Base-by-base conservation (phyloP, 1,140 invertebrate genomes). In the Calliopsis andreniformis region DNA sequence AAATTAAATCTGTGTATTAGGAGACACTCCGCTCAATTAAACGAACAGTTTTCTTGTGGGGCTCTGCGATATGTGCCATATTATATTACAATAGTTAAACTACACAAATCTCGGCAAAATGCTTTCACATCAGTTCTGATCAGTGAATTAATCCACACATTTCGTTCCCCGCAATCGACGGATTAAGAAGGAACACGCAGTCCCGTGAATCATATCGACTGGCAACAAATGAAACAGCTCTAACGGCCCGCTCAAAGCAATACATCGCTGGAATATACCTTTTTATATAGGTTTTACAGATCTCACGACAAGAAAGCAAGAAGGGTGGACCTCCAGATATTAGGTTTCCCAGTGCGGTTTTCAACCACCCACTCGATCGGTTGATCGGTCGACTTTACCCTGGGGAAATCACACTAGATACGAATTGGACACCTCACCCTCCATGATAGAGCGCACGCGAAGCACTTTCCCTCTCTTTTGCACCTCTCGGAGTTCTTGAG, bases 341-440 rank as follows among this genome's bases (percentile, higher is more conserved):
- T 90, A 91, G 90, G 89, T 91, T 91, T 91, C 90, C 89, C 89
- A 90, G 83, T 90, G 89, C 86, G 90, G 89, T 91, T 91, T 91
- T 91, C 90, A 91, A 87, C 89, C 90, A 90, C 88, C 89, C 87
- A 91, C 88, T 89, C 89, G 89, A 91, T 90, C 89, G 89, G 88
- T 88, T 89, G 90, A 91, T 91, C 90, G 89, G 87, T 87, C 90
- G 88, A 90, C 89, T 89, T 90, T 81, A 86, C 90, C 89, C 89
- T 76, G 86, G 90, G 90, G 90, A 91, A 91, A 91, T 91, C 90
- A 91, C 88, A 90, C 89, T 89, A 87, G 89, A 91, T 90, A 91
- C 87, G 89, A 87, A 87, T 83, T 88, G 85, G 73, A 86, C 84
- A 83, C 81, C 77, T 73, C 68, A 30, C 75, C 28, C 58, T 47